These are phyloP conservation scores for Leptinotarsa rubiginosa DNA, from an alignment of 2,888 invertebrate genomes.

Conservation along the genomic window DNA sequence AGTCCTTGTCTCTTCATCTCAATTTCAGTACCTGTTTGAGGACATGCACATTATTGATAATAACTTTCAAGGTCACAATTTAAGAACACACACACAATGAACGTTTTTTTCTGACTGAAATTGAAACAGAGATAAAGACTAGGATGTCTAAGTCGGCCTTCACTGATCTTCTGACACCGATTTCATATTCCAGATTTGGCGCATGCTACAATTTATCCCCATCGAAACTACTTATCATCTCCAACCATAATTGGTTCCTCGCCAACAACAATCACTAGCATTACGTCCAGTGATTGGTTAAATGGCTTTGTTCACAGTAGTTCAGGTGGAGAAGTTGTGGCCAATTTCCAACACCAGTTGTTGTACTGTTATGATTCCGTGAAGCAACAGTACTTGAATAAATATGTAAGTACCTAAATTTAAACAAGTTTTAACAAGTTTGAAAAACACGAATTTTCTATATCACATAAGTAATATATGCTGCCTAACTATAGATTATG, in stretches of 20 bases:
- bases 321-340: constrained; percentile 68
- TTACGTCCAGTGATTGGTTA: constrained; percentile 68
- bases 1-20: too few relatives aligned
- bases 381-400: constrained; percentile 48
- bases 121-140: too few relatives aligned
- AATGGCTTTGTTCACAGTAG: constrained; percentile 69
- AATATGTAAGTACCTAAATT: constrained; percentile 52
- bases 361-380: constrained; percentile 58
- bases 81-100: too few relatives aligned
- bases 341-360: constrained; percentile 66
- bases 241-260: constrained; percentile 45
- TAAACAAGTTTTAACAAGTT: neutral
- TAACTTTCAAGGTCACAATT: too few relatives aligned
- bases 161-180: too few relatives aligned
- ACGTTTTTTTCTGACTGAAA: too few relatives aligned
- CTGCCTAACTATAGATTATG: too few relatives aligned
- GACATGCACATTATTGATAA: too few relatives aligned
- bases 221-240: constrained; percentile 43
- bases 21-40: too few relatives aligned
- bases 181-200: constrained; percentile 34
- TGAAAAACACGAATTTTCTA: too few relatives aligned
- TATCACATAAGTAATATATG: too few relatives aligned
- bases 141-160: too few relatives aligned
- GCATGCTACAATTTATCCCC: constrained; percentile 27
- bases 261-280: constrained; percentile 61